Base-by-base conservation (phyloP, 2,888 invertebrate species). In the Cyrtodaria siliqua region DNA sequence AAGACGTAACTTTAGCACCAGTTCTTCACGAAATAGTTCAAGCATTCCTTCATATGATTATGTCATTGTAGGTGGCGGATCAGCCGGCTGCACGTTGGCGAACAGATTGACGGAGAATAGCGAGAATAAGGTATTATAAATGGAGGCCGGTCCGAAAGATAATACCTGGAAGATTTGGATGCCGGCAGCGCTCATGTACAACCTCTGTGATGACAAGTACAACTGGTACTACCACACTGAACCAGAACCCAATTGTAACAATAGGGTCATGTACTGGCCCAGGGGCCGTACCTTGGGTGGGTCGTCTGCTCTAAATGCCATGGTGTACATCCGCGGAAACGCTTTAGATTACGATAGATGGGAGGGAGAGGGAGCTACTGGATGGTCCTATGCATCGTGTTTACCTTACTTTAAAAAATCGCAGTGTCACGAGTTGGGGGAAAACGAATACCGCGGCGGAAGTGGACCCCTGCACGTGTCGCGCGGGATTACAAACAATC, bases 231-330 rank as follows among this genome's bases (percentile, higher is more conserved):
- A 94, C 83, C 92, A 93, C 79, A 94, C 94, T 4, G 90, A 91
- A 40, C 93, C 94, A 2, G 94, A 94, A 84, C 87, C 89, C 64
- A 85, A 90, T 70, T 90, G 94, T 88, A 90, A 93, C 71, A 90
- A 93, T 74, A 88, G 94, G n/a, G 88, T 91, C 40, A 91, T 94
- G 88, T 94, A 94, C 86, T 93, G 93, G 93, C 94, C 94, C 0
- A 81, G 94, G 20, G 94, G 94, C 3, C 85, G 93, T 29, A 97
- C 97, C 0, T 94, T 96, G 62, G 97, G 97, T 0, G 97, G 97
- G 0, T 96, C 96, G 14, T 96, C 96, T 0, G 96, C 96, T 85
- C 94, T 97, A 12, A 97, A 97, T 93, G 97, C 96, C 87, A 95
- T 97, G 92, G 95, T 92, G 8, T 97, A 97, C 90, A 96, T 96